Evolutionary conservation across 92 coral and sea anemone genomes (phyloP).

Genomic region (Pocillopora grandis): DNA sequence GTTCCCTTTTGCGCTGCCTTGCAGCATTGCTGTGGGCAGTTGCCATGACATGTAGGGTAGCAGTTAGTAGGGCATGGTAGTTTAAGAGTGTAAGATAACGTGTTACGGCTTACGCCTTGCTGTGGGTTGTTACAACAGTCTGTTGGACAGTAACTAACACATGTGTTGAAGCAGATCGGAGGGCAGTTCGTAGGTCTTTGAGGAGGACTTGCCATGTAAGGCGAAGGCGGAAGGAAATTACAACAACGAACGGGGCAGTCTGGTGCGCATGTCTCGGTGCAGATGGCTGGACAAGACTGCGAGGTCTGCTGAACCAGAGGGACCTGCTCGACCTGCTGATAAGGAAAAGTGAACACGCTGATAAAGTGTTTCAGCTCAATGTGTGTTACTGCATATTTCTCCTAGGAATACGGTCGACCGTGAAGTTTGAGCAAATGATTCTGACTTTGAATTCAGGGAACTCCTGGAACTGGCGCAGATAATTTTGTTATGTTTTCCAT

Average conservation of each 20-base stretch:
- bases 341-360: neutral
- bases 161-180: constrained; percentile 44
- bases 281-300: constrained; percentile 58
- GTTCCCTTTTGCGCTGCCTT: neutral
- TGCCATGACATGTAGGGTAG: constrained; percentile 10
- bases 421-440: too few relatives aligned
- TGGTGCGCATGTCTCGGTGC: constrained; percentile 56
- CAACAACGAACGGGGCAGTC: constrained; percentile 83
- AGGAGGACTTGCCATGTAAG: constrained; percentile 4
- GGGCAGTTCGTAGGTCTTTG: constrained; percentile 48
- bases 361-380: too few relatives aligned
- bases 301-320: neutral
- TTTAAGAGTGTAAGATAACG: constrained; percentile 6
- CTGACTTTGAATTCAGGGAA: too few relatives aligned
- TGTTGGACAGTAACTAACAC: constrained; percentile 68
- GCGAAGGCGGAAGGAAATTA: constrained; percentile 2
- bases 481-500: neutral
- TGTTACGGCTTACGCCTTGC: neutral
- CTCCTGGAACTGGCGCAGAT: too few relatives aligned
- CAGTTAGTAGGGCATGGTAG: constrained; percentile 34
- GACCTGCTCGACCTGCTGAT: constrained; percentile 6
- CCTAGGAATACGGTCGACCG: too few relatives aligned
- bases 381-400: too few relatives aligned
- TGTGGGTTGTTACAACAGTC: constrained; percentile 51
- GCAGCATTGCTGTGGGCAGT: constrained; percentile 35